phyloP scores from a whole-genome alignment of 2,888 invertebrate genomes.

The Lepidocyrtinus sp. region DNA sequence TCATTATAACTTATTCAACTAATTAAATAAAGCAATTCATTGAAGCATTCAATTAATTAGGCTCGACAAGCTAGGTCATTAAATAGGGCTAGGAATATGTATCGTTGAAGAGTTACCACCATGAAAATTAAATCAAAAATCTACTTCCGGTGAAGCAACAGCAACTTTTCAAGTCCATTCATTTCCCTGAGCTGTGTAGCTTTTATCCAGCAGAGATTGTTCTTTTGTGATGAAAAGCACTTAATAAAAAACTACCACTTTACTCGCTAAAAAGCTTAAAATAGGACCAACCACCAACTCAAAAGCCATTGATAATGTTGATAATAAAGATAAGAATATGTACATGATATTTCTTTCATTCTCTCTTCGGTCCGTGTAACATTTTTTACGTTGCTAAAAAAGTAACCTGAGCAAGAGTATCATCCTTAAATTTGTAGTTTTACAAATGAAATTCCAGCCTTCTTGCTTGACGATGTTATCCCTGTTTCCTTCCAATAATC shows the following conservation, averaged over 20 bases:
- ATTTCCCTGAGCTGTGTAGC: too few species aligned
- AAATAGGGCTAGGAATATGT: constrained; percentile 13
- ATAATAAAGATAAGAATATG: not conserved
- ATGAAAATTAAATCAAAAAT: constrained; percentile 43
- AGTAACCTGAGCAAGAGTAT: not conserved
- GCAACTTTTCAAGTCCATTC: not conserved
- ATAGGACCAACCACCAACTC: not conserved
- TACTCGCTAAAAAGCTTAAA: not conserved
- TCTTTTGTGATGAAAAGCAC: not conserved
- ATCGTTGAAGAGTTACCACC: not conserved
- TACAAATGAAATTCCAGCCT: constrained; percentile 13
- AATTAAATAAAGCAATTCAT: constrained; percentile 22
- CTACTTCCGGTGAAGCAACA: constrained; percentile 46
- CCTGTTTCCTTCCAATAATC: not conserved
- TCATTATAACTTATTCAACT: constrained; percentile 49
- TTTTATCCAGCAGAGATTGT: constrained; percentile 11
- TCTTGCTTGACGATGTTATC: not conserved
- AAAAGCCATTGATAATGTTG: not conserved
- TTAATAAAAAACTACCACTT: not conserved
- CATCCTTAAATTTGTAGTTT: constrained; percentile 6
- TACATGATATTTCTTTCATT: constrained; percentile 20
- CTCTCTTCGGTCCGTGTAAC: too few species aligned
- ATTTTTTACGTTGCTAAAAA: constrained; percentile 10
- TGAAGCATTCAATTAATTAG: constrained; percentile 49
- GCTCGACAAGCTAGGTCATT: constrained; percentile 20